Percentiles rank a stretch among this genome's conserved stretches.
Conservation (phyloP, 2,113 vertebrate genomes). For the Alligator sinensis region DNA sequence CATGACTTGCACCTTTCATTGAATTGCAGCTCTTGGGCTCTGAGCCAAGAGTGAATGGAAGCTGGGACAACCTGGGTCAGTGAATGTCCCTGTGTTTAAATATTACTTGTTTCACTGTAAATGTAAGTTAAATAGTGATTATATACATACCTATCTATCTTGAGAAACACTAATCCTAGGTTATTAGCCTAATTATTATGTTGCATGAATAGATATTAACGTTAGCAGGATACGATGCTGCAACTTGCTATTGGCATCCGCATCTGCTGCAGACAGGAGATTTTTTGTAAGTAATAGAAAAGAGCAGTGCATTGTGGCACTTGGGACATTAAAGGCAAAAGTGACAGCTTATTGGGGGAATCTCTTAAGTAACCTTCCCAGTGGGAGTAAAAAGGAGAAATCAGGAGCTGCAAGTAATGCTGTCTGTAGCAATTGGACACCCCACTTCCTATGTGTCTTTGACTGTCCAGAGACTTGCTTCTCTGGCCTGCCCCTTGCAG, state of each 20-base stretch:
- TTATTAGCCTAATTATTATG: conserved; percentile 40
- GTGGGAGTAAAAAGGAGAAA: too few species aligned
- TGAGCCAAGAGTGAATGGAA: background rate
- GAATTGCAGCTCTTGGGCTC: background rate
- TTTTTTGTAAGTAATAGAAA: background rate
- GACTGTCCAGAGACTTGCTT: background rate
- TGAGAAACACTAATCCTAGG: conserved; percentile 14
- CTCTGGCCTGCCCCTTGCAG: background rate
- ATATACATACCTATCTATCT: background rate
- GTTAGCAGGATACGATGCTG: background rate
- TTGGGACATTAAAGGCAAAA: background rate
- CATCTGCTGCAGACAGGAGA: background rate
- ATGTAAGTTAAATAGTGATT: background rate
- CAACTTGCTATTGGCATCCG: background rate
- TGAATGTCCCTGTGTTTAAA: background rate
- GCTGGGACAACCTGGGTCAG: background rate
- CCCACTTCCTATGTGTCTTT: background rate
- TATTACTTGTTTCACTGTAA: background rate
- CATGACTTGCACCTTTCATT: background rate
- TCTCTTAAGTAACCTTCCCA: too few species aligned
- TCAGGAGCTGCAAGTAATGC: background rate
- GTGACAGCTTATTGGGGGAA: background rate
- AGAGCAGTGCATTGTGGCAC: background rate
- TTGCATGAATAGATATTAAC: background rate
- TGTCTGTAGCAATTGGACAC: background rate